Conservation (phyloP, 1,140 invertebrate species). For the Zaprionus lachaisei region DNA sequence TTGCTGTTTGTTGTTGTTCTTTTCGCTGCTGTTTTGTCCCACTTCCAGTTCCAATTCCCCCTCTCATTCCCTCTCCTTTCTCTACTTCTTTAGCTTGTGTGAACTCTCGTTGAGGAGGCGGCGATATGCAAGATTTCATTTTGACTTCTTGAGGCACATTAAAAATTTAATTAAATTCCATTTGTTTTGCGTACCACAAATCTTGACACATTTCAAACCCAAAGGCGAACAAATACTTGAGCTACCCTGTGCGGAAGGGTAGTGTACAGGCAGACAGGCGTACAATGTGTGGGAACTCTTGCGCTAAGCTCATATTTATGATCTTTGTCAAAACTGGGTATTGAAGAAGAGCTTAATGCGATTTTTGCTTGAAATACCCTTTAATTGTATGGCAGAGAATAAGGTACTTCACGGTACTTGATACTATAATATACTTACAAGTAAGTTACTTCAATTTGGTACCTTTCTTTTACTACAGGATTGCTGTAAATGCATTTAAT, state of each 20-base stretch:
- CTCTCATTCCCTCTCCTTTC: not conserved
- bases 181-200: slow-evolving; percentile 46
- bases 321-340: not conserved
- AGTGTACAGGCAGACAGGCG: not conserved
- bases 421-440: too few relatives aligned
- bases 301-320: not conserved
- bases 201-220: slow-evolving; percentile 56
- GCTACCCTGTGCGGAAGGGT: not conserved
- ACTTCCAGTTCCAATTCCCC: slow-evolving; percentile 11
- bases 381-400: not conserved
- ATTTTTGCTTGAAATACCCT: not conserved
- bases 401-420: not conserved
- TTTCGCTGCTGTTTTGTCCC: slow-evolving; percentile 26
- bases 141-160: slow-evolving; percentile 46
- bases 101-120: slow-evolving; percentile 49
- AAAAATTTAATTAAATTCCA: slow-evolving; percentile 67
- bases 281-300: not conserved
- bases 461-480: too few relatives aligned
- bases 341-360: not conserved
- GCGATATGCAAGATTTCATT: slow-evolving; percentile 78
- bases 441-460: too few relatives aligned
- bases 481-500: too few relatives aligned
- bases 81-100: slow-evolving; percentile 22
- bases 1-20: slow-evolving; percentile 8
- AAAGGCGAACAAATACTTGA: not conserved